phyloP scores from a whole-genome alignment of 1,140 invertebrate species.

The Trichomalopsis sarcophagae region DNA sequence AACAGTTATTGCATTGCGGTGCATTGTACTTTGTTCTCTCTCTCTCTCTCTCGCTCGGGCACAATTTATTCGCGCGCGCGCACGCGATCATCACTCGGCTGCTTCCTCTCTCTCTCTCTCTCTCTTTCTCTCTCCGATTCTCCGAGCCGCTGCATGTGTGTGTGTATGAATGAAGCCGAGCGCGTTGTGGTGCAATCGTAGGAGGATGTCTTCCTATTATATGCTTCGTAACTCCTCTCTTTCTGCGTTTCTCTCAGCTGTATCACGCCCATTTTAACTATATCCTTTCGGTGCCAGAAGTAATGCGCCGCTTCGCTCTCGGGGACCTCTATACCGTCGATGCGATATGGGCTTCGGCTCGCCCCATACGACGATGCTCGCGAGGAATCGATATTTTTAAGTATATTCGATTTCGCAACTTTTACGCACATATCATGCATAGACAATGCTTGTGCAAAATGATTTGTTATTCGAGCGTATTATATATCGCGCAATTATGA shows the following conservation, averaged over 20 bases:
- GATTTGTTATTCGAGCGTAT: not conserved
- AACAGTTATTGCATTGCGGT: slow-evolving; percentile 53
- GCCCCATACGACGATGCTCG: not conserved
- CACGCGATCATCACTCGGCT: slow-evolving; percentile 51
- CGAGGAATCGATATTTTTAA: not conserved
- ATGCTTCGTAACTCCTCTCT: slow-evolving; percentile 60
- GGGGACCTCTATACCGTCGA: not conserved
- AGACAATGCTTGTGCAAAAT: not conserved
- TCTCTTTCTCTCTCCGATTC: slow-evolving; percentile 3
- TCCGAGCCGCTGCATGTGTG: not conserved
- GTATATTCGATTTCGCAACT: not conserved
- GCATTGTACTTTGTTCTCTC: slow-evolving; percentile 49
- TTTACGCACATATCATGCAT: not conserved
- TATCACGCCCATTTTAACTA: slow-evolving; percentile 52
- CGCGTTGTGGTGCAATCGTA: slow-evolving; percentile 46
- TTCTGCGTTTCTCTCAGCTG: slow-evolving; percentile 23
- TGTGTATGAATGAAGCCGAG: not conserved
- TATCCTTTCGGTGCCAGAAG: slow-evolving; percentile 49
- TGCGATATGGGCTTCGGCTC: not conserved
- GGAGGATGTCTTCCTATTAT: slow-evolving; percentile 64
- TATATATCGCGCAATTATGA: not conserved
- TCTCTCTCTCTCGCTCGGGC: slow-evolving; percentile 7
- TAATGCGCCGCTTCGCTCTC: slow-evolving; percentile 19
- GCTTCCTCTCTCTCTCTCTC: slow-evolving; percentile 42
- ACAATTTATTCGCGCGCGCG: slow-evolving; percentile 53